These are phyloP conservation scores for Chrysogorgia sp. DNA, from an alignment of 92 coral and sea anemone genomes.

Conservation along the genomic window DNA sequence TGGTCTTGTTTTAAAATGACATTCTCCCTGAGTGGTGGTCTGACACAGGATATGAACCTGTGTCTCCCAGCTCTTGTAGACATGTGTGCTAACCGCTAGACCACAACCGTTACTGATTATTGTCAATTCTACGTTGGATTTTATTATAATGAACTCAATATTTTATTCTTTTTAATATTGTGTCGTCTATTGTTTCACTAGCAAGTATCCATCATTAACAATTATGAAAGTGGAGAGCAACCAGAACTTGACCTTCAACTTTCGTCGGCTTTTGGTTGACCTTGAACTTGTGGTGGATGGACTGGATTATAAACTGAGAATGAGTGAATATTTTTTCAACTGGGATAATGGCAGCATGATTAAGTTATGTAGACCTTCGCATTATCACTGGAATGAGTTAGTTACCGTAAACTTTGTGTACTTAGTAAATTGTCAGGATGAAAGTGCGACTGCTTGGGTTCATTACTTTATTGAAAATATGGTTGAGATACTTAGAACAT, in stretches of 20 bases:
- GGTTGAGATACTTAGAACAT: background rate
- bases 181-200: background rate
- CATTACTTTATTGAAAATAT: slow-evolving; percentile 26
- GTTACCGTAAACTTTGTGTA: slow-evolving; percentile 4
- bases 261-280: slow-evolving; percentile 15
- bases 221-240: slow-evolving; percentile 17
- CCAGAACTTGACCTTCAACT: background rate
- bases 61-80: too few relatives aligned
- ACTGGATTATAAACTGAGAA: slow-evolving; percentile 20
- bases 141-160: background rate
- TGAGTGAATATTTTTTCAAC: slow-evolving; percentile 8
- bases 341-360: background rate
- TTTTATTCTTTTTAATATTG: background rate
- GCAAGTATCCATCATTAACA: slow-evolving; percentile 32
- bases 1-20: background rate
- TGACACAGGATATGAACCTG: too few relatives aligned
- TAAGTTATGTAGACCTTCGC: background rate
- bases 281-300: slow-evolving; percentile 32
- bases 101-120: background rate
- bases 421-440: background rate
- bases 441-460: slow-evolving; percentile 10
- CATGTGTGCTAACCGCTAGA: too few relatives aligned
- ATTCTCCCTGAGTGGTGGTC: background rate
- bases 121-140: background rate
- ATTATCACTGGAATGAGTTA: slow-evolving; percentile 17